Conservation (phyloP, 2,113 vertebrate species). For the Uria lomvia region DNA sequence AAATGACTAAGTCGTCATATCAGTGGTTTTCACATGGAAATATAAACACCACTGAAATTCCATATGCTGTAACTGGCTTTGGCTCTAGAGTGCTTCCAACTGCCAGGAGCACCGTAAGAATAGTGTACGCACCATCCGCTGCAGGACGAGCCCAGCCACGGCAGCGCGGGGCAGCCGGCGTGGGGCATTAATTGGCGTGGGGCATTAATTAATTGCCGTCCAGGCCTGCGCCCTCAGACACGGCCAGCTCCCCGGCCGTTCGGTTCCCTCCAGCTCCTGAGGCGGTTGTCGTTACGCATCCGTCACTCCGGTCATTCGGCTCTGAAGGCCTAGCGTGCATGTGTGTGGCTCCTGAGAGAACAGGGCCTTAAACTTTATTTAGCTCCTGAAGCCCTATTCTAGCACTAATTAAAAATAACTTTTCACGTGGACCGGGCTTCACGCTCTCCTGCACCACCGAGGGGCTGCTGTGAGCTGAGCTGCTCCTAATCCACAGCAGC, state of each 20-base stretch:
- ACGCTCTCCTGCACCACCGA: rapidly evolving
- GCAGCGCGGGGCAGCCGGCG: not conserved
- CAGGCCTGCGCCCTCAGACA: not conserved
- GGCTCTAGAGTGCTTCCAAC: not conserved
- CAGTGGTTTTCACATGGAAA: constrained; percentile 32
- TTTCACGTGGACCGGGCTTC: not conserved
- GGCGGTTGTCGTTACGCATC: not conserved
- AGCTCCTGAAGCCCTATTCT: not conserved
- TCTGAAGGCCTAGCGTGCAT: not conserved
- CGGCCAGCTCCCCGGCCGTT: not conserved
- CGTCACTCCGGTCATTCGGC: not conserved
- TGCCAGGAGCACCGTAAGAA: not conserved
- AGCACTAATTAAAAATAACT: not conserved
- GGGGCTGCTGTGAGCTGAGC: not conserved
- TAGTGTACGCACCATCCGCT: not conserved
- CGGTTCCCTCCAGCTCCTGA: not conserved
- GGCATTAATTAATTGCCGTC: not conserved
- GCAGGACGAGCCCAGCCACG: not conserved
- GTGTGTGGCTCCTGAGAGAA: not conserved
- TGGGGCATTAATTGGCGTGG: too few species aligned
- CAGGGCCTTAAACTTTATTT: not conserved
- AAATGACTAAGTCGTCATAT: constrained; percentile 61
- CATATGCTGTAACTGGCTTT: not conserved
- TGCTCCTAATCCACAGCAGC: not conserved
- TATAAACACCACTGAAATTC: constrained; percentile 44